Base-by-base conservation (phyloP, 2,113 vertebrate genomes). In the Psittacula cyanocephala region DNA sequence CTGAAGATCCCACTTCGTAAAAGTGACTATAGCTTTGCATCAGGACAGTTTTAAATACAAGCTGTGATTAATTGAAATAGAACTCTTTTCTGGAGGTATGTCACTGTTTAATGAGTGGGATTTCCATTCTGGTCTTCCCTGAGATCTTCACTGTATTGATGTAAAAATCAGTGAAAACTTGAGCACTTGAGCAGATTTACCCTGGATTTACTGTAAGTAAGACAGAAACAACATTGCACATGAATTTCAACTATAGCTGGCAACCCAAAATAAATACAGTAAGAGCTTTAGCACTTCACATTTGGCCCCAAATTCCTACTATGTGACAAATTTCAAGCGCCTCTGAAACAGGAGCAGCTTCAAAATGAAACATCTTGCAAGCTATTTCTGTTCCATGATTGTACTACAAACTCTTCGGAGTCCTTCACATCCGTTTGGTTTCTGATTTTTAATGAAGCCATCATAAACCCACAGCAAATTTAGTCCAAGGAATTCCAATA, bases 371-470 rank as follows among this genome's bases (percentile, higher is more conserved):
- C 81, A 22, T 44, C 52, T 31, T 46, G 8, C 44, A 39, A 70
- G 74, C 27, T 69, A 57, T 76, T 93, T 90, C 79, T 64, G 22
- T 60, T 89, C 59, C 11, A 2, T 53, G 17, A 43, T 65, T 31
- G 31, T 55, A 10, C 55, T 65, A 37, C 41, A 84, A 71, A 70
- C 50, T 44, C 68, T 68, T 70, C 2, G 0, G 49, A 63, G 83
- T 31, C 81, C 46, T 94, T 79, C 85, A 78, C 75, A 74, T 91
- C 72, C 41, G 1, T 62, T 89, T 81, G 86, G 90, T 62, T 94
- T 93, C 84, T 83, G 75, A 77, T 92, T 94, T 92, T 95, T 95
- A 93, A 95, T 67, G 93, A 95, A 93, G 63, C 85, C 24, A 2
- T 92, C 80, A 59, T 37, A 85, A 89, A 81, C 50, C 69, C 88